Evolutionary conservation across 64 coral and sea anemone species (phyloP).

Genomic region (Montipora foliosa): DNA sequence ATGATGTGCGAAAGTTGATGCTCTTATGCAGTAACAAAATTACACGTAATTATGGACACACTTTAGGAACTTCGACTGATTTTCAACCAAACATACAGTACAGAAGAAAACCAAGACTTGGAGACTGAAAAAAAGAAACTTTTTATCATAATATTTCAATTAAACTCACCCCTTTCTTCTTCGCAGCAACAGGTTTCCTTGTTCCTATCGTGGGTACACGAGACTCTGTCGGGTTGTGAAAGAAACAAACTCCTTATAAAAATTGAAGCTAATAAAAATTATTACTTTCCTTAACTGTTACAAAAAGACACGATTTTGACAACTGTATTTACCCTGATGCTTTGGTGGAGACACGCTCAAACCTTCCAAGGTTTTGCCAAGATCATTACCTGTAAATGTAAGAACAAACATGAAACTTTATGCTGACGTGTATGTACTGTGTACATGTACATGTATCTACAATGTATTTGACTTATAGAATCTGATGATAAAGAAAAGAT

Average conservation of each 20-base stretch:
- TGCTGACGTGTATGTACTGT: background rate
- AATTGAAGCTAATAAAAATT: too few relatives aligned
- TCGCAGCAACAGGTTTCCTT: constrained; percentile 78
- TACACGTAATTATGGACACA: too few relatives aligned
- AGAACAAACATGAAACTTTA: background rate
- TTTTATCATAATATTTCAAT: background rate
- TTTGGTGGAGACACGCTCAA: constrained; percentile 98
- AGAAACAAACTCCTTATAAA: background rate
- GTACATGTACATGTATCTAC: too few relatives aligned
- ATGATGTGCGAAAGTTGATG: too few relatives aligned
- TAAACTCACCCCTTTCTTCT: constrained; percentile 91
- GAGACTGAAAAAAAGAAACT: background rate
- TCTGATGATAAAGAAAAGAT: too few relatives aligned
- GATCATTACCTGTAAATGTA: constrained; percentile 29
- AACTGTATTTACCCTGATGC: constrained; percentile 71
- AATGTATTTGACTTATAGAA: too few relatives aligned
- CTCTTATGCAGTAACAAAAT: too few relatives aligned
- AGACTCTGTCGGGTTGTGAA: constrained; percentile 53
- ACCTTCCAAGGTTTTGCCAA: constrained; percentile 79
- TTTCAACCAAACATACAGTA: too few relatives aligned
- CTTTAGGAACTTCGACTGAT: too few relatives aligned
- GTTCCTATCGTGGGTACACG: constrained; percentile 96
- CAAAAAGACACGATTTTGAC: background rate
- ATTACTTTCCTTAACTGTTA: too few relatives aligned
- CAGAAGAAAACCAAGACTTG: background rate